Evolutionary conservation across 2,888 invertebrate genomes (phyloP).

Genomic region (Amiota communis): DNA sequence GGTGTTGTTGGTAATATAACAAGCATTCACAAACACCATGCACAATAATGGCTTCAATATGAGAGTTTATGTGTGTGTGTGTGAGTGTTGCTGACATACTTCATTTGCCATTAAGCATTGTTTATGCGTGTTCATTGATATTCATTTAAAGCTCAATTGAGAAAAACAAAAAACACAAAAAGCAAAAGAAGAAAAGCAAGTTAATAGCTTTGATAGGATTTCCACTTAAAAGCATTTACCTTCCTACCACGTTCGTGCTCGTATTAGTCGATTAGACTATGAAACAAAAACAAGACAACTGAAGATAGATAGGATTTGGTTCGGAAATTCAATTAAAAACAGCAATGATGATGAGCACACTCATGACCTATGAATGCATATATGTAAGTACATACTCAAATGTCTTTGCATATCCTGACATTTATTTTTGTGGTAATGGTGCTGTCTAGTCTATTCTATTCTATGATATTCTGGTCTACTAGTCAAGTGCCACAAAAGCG

Average conservation of each 20-base stretch:
- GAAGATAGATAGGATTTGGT: too few species aligned
- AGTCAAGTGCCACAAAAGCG: background rate
- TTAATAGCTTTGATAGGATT: too few species aligned
- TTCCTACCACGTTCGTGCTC: too few species aligned
- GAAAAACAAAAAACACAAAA: too few species aligned
- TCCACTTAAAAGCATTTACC: too few species aligned
- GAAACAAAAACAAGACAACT: too few species aligned
- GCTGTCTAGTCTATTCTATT: too few species aligned
- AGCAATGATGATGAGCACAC: constrained; percentile 30
- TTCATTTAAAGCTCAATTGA: constrained; percentile 48
- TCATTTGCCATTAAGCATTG: constrained; percentile 2
- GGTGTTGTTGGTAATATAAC: background rate
- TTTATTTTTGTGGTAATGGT: background rate
- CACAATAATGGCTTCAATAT: background rate
- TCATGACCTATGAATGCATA: background rate
- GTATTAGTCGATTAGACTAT: too few species aligned
- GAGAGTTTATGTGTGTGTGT: background rate
- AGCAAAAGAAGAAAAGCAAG: background rate
- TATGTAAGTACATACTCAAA: background rate
- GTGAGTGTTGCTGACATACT: background rate
- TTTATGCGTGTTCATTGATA: constrained; percentile 65
- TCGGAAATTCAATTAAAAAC: constrained; percentile 56
- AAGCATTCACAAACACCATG: background rate
- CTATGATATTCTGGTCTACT: too few species aligned
- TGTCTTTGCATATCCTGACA: background rate